Evolutionary conservation across 2,888 invertebrate species (phyloP), one percentile per base, ranked within the genome.

Genomic region (Perizoma affinitatum): DNA sequence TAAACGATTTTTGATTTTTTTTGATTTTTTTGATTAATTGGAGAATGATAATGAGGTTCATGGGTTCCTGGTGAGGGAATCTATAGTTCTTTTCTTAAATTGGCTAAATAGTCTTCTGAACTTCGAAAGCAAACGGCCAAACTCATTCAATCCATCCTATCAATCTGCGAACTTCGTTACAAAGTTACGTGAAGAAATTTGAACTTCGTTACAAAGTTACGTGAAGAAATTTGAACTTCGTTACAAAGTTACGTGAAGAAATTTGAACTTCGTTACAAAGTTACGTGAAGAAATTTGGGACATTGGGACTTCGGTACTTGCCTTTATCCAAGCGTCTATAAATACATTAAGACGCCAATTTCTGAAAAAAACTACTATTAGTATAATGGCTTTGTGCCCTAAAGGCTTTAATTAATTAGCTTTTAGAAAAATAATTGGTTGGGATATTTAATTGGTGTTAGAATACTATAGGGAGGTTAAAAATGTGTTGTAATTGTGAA

Each of bases 261-360:
- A n/a, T n/a, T n/a, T n/a, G 42, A 58, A 65, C 65, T 60, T 62
- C 58, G 34, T 52, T 22, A 38, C 9, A 43, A 63, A 68, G 60
- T 68, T 66, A 57, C 45, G n/a, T n/a, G n/a, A 54, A 22, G 10
- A 65, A 68, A 50, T 65, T 66, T 34, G 46, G 33, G 52, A 44
- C 58, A 55, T 49, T 46, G 47, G 35, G 11, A 55, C 22, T 48
- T 55, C 36, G 34, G 54, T 46, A 58, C 50, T 52, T 8, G 10
- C 45, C 42, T 36, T 57, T 42, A 57, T 48, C 58, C 54, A 46
- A 34, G 41, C 54, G 43, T 42, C 54, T 56, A 68, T 69, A 69
- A 66, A 68, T 69, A 61, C 58, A 66, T 63, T 62, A 22, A 66
- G 54, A 51, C 44, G 58, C 51, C 66, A 66, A 64, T 69, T 64